phyloP scores from a whole-genome alignment of 2,113 vertebrate species.

The Hydrochoerus hydrochaeris region DNA sequence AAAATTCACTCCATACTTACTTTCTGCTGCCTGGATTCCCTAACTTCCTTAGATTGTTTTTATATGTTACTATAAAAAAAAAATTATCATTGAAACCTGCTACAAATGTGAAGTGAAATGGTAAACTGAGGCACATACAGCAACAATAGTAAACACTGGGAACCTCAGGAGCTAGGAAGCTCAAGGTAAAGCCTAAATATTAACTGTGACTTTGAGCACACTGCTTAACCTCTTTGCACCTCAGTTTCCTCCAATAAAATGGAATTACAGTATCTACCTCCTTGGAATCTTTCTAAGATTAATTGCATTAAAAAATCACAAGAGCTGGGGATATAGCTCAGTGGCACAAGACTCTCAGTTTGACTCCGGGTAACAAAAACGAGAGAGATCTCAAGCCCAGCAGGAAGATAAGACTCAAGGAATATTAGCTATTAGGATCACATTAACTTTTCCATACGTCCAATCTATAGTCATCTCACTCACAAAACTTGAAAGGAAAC shows the following conservation, averaged over 20 bases:
- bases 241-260: neutral
- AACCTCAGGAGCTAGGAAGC: neutral
- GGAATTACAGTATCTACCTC: neutral
- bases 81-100: no score
- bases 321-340: no score
- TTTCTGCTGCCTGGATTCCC: no score
- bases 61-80: no score
- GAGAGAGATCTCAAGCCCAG: neutral
- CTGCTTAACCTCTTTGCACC: neutral
- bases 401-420: neutral
- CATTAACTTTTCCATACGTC: neutral
- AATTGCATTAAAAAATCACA: neutral
- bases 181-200: neutral
- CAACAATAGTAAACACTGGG: neutral
- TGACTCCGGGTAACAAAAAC: no score
- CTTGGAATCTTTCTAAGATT: neutral
- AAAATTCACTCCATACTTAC: no score
- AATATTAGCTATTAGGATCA: neutral
- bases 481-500: slow-evolving; percentile 22
- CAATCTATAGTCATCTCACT: neutral
- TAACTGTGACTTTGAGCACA: neutral
- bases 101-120: neutral
- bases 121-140: neutral
- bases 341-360: no score
- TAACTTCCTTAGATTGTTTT: no score